These are phyloP conservation scores for Thinocorus orbignyianus DNA, from an alignment of 2,113 vertebrate genomes.

Conservation along the genomic window DNA sequence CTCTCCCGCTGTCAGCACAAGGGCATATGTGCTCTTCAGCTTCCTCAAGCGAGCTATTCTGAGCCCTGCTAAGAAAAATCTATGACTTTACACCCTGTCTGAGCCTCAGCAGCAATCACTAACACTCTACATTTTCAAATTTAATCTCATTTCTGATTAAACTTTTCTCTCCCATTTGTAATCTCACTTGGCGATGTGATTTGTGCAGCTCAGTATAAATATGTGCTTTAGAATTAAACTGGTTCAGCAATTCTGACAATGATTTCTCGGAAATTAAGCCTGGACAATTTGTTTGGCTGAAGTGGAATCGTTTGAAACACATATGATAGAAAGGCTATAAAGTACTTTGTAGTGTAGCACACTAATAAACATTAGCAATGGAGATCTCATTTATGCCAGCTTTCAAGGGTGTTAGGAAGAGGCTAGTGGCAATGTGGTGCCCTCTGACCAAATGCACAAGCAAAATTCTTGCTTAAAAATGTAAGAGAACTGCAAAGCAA, in stretches of 20 bases:
- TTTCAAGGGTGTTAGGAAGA: not conserved
- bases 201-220: slow-evolving; percentile 67
- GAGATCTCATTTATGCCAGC: not conserved
- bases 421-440: not conserved
- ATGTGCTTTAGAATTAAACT: slow-evolving; percentile 73
- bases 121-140: slow-evolving; percentile 18
- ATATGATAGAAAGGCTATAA: slow-evolving; percentile 36
- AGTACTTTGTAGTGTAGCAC: not conserved
- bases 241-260: slow-evolving; percentile 74
- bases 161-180: slow-evolving; percentile 63
- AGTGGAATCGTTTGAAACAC: slow-evolving; percentile 56
- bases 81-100: slow-evolving; percentile 22
- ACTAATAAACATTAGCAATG: not conserved
- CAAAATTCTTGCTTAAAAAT: not conserved
- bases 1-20: not conserved
- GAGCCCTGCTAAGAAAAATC: slow-evolving; percentile 5
- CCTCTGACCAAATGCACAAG: slow-evolving; percentile 33
- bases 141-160: slow-evolving; percentile 72
- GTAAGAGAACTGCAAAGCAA: not conserved
- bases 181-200: slow-evolving; percentile 13
- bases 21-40: not conserved
- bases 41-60: not conserved
- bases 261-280: slow-evolving; percentile 73
- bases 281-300: slow-evolving; percentile 70
- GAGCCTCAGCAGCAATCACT: not conserved